Evolutionary conservation across 2,888 invertebrate species (phyloP), one percentile per base, ranked within the genome.

Genomic region (Micoletzkya japonica): DNA sequence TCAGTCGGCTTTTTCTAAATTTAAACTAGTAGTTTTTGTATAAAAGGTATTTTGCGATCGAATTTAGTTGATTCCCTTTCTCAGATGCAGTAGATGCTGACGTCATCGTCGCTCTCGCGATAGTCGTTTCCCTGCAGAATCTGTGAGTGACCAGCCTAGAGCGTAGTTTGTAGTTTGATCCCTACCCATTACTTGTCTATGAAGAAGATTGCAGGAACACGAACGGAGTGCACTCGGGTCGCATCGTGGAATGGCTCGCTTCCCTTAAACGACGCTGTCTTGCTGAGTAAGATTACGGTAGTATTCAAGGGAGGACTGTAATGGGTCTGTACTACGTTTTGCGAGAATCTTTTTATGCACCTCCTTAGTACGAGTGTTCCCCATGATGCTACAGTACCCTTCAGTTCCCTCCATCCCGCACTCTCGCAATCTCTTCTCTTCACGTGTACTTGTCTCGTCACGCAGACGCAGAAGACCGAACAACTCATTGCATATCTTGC

Each of bases 401-500:
- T 28, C 61, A 61, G 61, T 17, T 34, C 36, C 44, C 14, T 32
- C 28, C 61, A 49, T 1, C 49, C 30, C 49, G 36, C 64, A 20
- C 64, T 64, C 64, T 67, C 57, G 0, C 67, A 67, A 30, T 32
- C 67, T 3, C 57, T 67, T n/a, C 56, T 67, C 67, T 67, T 67
- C 57, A 57, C 57, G 14, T 37, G 67, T n/a, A 57, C 57, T 2
- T 56, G 39, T 39, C 57, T 67, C n/a, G 26, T 30, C 7, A 67
- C 57, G 37, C 28, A 49, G 30, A n/a, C n/a, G n/a, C 56, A 54
- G 26, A 67, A 67, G 57, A 54, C 64, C 4, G 73, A 73, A 7
- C 69, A 56, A 26, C 58, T 73, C 17, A 59, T 58, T 2, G 49
- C 64, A 1, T 71, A 71, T 50, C 67, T 73, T 39, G n/a, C 71